Evolutionary conservation across 1,140 invertebrate species (phyloP).

Genomic region (Tetramorium simillimum): DNA sequence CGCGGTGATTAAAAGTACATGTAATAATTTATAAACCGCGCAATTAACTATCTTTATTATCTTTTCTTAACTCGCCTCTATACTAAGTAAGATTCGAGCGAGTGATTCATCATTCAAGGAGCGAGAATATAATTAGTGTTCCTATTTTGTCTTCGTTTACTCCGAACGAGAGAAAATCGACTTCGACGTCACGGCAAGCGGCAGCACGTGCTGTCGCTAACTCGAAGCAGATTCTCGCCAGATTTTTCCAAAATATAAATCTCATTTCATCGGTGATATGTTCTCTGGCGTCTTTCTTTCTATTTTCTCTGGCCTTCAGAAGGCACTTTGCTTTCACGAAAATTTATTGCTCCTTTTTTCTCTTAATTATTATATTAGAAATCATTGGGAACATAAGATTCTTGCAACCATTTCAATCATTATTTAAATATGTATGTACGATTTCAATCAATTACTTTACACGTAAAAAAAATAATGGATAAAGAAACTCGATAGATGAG

Average conservation of each 20-base stretch:
- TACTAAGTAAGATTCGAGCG: not conserved
- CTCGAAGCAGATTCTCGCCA: constrained; percentile 47
- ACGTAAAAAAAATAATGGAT: not conserved
- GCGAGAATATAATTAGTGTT: constrained; percentile 23
- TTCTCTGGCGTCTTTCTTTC: not conserved
- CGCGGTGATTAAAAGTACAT: not conserved
- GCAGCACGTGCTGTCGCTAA: constrained; percentile 40
- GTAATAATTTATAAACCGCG: constrained; percentile 33
- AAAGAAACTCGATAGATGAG: not conserved
- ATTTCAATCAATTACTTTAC: not conserved
- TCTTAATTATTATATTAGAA: not conserved
- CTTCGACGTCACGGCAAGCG: not conserved
- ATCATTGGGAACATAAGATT: not conserved
- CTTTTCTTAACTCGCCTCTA: not conserved
- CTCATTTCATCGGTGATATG: not conserved
- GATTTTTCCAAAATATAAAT: constrained; percentile 34
- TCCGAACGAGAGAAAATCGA: constrained; percentile 4
- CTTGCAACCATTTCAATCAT: not conserved
- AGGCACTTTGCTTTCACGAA: not conserved
- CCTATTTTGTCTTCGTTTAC: constrained; percentile 46
- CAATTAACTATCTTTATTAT: constrained; percentile 31
- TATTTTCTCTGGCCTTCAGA: not conserved
- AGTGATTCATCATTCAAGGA: constrained; percentile 4
- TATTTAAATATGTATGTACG: not conserved
- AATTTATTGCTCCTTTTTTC: not conserved